Conservation (phyloP, 2,113 vertebrate species). For the Alethe castanea region DNA sequence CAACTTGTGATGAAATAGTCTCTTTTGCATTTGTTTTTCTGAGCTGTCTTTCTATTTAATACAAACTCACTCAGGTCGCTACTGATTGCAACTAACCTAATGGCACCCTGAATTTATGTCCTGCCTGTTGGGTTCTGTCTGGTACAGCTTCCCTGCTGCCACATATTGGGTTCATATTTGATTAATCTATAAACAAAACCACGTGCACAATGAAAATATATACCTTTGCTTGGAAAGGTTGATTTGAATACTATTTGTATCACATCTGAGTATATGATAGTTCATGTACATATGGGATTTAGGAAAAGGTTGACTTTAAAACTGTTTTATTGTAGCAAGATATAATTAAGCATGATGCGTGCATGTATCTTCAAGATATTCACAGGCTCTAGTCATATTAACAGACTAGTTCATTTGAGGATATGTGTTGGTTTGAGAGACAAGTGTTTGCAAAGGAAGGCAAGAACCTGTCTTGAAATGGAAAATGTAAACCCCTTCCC, state of each 20-base stretch:
- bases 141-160: background rate
- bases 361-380: background rate
- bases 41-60: background rate
- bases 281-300: accelerated
- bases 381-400: background rate
- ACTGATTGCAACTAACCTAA: background rate
- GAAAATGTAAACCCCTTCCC: no score
- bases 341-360: background rate
- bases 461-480: no score
- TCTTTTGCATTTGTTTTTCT: background rate
- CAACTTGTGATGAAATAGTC: background rate
- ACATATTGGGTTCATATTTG: background rate
- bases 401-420: background rate
- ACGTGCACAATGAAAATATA: background rate
- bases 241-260: background rate
- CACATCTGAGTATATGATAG: background rate
- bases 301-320: background rate
- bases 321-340: background rate
- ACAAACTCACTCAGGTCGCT: background rate
- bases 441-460: no score
- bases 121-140: background rate
- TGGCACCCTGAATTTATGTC: background rate
- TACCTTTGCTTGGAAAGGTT: background rate
- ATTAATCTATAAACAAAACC: background rate
- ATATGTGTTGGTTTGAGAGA: background rate